These are phyloP conservation scores for Sebastes trivittatus DNA, from an alignment of 2,797 vertebrate species.

Conservation along the genomic window DNA sequence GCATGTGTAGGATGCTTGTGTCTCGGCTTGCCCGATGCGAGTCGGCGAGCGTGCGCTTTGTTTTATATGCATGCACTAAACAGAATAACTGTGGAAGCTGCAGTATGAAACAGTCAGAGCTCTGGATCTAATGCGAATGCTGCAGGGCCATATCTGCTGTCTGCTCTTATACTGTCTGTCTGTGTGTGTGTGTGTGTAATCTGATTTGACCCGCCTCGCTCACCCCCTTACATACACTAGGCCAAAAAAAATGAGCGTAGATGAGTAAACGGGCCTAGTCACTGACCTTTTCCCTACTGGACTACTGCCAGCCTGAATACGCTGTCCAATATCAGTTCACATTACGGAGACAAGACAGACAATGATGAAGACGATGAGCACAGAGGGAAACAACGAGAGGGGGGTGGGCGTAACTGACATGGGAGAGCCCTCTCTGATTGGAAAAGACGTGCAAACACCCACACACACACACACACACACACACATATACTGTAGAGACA, in stretches of 20 bases:
- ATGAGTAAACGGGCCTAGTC: conserved; percentile 15
- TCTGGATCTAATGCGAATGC: conserved; percentile 34
- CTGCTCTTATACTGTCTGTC: conserved; percentile 11
- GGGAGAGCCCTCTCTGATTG: conserved; percentile 5
- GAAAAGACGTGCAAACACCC: background rate
- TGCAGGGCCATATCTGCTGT: conserved; percentile 49
- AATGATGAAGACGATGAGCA: conserved; percentile 24
- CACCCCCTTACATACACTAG: background rate
- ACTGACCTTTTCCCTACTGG: conserved; percentile 44
- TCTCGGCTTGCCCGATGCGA: conserved; percentile 61
- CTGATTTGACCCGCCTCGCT: conserved; percentile 37
- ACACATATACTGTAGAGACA: background rate
- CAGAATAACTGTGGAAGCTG: conserved; percentile 15
- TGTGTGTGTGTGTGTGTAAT: conserved; percentile 19
- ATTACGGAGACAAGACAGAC: conserved; percentile 26
- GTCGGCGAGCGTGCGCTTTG: conserved; percentile 12
- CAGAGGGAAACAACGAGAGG: background rate
- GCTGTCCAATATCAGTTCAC: conserved; percentile 31
- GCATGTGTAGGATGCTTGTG: conserved; percentile 62
- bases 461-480: background rate
- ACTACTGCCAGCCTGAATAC: conserved; percentile 4
- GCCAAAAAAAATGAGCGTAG: background rate
- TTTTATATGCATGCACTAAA: conserved; percentile 4
- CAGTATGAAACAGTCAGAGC: conserved; percentile 24
- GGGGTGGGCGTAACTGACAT: background rate